Base-by-base conservation (phyloP, 2,797 vertebrate species). In the Chrysocyon brachyurus region DNA sequence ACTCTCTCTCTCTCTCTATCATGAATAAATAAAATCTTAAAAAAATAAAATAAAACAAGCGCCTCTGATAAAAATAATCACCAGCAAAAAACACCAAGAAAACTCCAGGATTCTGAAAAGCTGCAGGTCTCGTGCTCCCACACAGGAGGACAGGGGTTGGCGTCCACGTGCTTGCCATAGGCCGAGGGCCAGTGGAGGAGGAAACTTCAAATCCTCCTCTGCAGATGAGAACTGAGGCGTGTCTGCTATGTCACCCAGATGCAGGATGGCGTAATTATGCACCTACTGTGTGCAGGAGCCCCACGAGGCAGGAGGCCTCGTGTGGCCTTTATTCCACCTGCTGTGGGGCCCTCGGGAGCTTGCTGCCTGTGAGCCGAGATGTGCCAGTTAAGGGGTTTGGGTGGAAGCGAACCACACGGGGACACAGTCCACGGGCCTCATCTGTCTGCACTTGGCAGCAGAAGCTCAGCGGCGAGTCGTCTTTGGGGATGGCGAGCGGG, bases 161-260 rank as follows among this genome's bases (percentile, higher is more conserved):
- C 6, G 1, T 46, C 40, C 33, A 46, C 0, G 1, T 0, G 5
- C 46, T 2, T 26, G 5, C 46, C 46, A 11, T 2, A 5, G 46
- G 8, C 5, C 46, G 5, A 28, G 73, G 73, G 46, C 4, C 0
- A 4, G 19, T 0, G 1, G 73, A 31, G 10, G 26, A 17, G 15
- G 49, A 52, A 31, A 31, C 46, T 16, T 10, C 9, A 5, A 17
- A 77, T 26, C 26, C 73, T 49, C 19, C 4, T 17, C 73, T 52
- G 46, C 46, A 31, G 16, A 8, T 77, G 28, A 19, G 26, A 46
- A 46, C 15, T 1, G 73, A 77, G 26, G 31, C 49, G 19, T 10
- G 28, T 31, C 75, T 54, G 75, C 10, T 77, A 19, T 12, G 46
- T 52, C 28, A 28, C 16, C 16, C n/a, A 28, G 49, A 77, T 9